Conservation (phyloP, 2,113 vertebrate species). For the Myotis davidii region DNA sequence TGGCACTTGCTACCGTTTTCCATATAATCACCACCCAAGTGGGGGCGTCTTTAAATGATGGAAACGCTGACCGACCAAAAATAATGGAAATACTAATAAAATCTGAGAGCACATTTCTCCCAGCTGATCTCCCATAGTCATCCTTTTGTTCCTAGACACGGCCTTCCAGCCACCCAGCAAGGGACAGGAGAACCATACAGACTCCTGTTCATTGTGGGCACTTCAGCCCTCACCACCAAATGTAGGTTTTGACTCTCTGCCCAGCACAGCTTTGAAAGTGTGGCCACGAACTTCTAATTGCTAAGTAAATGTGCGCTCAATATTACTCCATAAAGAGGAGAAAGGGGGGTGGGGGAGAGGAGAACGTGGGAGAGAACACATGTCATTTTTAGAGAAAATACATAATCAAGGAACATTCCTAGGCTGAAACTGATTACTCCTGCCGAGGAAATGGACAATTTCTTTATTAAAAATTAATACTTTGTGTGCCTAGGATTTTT, state of each 20-base stretch:
- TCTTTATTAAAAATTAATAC: neutral
- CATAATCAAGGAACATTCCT: neutral
- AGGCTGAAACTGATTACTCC: neutral
- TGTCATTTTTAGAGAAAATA: conserved; percentile 32
- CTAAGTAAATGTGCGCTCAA: conserved; percentile 79
- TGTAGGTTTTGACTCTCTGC: conserved; percentile 86
- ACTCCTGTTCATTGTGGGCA: conserved; percentile 76
- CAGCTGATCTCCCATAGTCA: conserved; percentile 17
- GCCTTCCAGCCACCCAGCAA: conserved; percentile 48
- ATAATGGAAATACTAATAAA: conserved; percentile 23
- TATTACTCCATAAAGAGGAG: conserved; percentile 70
- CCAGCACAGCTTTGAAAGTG: conserved; percentile 79
- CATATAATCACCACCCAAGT: neutral
- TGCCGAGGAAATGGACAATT: neutral
- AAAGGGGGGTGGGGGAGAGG: neutral
- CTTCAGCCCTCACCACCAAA: conserved; percentile 82
- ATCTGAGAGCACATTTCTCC: neutral
- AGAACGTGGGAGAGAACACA: neutral
- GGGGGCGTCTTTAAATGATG: conserved; percentile 9
- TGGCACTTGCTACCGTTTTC: conserved; percentile 36
- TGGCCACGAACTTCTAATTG: conserved; percentile 80
- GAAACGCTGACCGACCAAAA: neutral
- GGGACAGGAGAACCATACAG: conserved; percentile 16
- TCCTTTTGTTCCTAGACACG: conserved; percentile 62
- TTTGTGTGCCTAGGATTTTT: neutral